phyloP scores from a whole-genome alignment of 2,888 invertebrate species.

The Drosophila koepferae region DNA sequence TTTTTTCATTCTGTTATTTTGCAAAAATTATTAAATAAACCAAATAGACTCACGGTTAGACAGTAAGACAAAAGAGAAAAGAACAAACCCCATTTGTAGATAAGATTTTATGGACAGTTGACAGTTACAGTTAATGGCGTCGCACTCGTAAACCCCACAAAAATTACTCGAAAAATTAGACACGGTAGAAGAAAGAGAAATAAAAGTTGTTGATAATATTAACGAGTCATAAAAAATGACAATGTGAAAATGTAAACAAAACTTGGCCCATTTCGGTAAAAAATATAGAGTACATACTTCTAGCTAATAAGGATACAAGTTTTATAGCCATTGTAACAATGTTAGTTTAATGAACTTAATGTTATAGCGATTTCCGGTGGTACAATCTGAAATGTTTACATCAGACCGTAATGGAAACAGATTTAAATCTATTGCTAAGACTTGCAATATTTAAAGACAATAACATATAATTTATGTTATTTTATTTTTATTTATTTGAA shows the following conservation, averaged over 20 bases:
- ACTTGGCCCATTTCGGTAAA: conserved; percentile 67
- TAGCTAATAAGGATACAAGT: conserved; percentile 13
- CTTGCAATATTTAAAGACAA: neutral
- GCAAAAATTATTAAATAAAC: conserved; percentile 47
- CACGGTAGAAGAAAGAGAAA: conserved; percentile 16
- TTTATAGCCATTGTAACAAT: neutral
- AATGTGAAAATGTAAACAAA: conserved; percentile 59
- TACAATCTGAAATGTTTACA: neutral
- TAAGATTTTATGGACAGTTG: conserved; percentile 74
- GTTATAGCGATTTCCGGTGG: neutral
- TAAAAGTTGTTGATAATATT: conserved; percentile 43
- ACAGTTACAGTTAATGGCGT: conserved; percentile 74
- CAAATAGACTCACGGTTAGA: conserved; percentile 18
- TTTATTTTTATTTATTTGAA: neutral
- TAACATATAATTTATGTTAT: neutral
- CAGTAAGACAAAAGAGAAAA: conserved; percentile 17
- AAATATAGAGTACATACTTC: neutral
- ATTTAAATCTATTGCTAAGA: neutral
- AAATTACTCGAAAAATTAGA: conserved; percentile 54
- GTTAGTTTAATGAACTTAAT: neutral
- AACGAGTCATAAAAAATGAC: conserved; percentile 50
- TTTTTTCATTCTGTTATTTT: conserved; percentile 19
- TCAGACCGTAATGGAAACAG: neutral
- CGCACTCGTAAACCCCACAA: conserved; percentile 66
- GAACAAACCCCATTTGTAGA: conserved; percentile 54